A percentile compares a stretch with the other conserved stretches of the same genome.
Evolutionary conservation across 1,140 invertebrate genomes (phyloP).

Genomic region (Matsumurasca onukii): DNA sequence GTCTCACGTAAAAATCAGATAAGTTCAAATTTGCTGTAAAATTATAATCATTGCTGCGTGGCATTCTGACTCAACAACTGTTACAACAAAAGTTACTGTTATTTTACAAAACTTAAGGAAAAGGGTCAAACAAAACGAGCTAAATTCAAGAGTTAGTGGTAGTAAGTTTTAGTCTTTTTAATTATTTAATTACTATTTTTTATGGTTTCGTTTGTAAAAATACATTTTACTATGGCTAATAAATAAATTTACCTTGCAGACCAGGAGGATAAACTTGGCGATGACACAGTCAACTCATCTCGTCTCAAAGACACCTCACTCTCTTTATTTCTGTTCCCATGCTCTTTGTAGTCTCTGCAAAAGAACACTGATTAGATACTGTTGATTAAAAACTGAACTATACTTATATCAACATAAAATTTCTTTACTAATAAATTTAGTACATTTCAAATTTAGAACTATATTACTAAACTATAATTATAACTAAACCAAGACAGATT

Average conservation of each 20-base stretch:
- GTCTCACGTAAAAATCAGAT: too few relatives aligned
- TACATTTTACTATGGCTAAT: neutral
- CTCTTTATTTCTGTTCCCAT: constrained; percentile 67
- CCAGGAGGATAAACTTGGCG: constrained; percentile 62
- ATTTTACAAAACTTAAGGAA: neutral
- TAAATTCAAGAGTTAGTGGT: neutral
- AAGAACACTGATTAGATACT: constrained; percentile 1
- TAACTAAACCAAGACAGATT: too few relatives aligned
- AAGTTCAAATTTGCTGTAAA: too few relatives aligned
- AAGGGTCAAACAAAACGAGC: neutral
- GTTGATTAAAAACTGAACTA: too few relatives aligned
- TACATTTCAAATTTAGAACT: too few relatives aligned
- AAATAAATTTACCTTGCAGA: constrained; percentile 21
- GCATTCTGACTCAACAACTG: too few relatives aligned
- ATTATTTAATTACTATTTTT: neutral
- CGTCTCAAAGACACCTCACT: constrained; percentile 49
- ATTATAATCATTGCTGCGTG: too few relatives aligned
- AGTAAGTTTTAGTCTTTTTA: neutral
- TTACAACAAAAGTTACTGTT: too few relatives aligned
- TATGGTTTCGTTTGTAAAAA: neutral
- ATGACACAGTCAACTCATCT: constrained; percentile 72
- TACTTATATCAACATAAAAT: too few relatives aligned
- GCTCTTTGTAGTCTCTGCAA: constrained; percentile 83
- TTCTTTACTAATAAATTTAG: too few relatives aligned
- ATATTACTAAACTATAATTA: too few relatives aligned